These are phyloP conservation scores for Axis porcinus DNA, from an alignment of 2,113 vertebrate species.

Conservation along the genomic window DNA sequence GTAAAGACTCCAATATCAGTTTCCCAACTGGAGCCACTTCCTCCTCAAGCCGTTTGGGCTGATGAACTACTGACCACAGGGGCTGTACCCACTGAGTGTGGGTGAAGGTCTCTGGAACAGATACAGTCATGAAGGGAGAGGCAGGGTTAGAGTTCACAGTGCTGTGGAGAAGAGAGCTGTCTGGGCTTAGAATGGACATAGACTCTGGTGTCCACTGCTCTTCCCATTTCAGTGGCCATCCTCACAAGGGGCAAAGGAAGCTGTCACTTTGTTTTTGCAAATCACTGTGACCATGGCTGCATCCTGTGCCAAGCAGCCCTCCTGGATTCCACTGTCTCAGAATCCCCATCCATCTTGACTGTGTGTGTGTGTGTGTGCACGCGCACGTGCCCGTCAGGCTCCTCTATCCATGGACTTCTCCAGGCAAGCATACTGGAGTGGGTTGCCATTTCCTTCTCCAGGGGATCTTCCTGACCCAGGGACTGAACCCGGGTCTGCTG, in stretches of 20 bases:
- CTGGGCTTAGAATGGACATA: too few species aligned
- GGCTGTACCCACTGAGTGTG: accelerated
- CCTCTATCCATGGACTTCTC: background rate
- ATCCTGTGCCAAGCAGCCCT: background rate
- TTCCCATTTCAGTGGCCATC: background rate
- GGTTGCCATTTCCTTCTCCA: background rate
- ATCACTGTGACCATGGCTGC: background rate
- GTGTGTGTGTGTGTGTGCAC: background rate
- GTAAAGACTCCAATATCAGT: background rate
- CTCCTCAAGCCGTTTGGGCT: background rate
- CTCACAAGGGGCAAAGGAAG: background rate
- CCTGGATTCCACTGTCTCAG: background rate
- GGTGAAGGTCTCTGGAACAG: background rate
- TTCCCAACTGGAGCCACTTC: background rate
- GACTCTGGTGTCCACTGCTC: background rate
- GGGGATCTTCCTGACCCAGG: background rate
- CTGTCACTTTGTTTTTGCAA: background rate
- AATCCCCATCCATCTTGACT: background rate
- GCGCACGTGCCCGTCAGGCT: accelerated
- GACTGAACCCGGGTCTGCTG: background rate
- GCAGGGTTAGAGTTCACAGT: background rate
- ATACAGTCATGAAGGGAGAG: background rate
- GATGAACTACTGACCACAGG: background rate
- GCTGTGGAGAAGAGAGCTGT: background rate
- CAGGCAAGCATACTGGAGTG: background rate